These are phyloP conservation scores for Caenorhabditis sp. DNA, from an alignment of 2,888 invertebrate species.

Conservation along the genomic window DNA sequence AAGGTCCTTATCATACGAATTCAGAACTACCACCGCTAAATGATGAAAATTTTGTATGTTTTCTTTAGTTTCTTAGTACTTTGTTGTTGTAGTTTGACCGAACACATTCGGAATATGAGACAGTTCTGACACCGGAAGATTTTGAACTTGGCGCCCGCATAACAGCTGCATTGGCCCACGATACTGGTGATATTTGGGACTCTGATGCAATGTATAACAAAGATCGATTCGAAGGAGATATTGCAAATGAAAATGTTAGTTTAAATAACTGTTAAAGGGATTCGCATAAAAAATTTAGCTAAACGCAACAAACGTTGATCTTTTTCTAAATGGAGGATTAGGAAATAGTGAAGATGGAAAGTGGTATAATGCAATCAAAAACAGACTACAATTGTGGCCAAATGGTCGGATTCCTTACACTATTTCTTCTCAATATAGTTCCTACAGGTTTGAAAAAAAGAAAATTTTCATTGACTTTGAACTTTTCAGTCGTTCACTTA, in stretches of 20 bases:
- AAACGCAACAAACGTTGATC: constrained; percentile 77
- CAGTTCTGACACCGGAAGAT: constrained; percentile 79
- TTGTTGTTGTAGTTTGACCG: constrained; percentile 53
- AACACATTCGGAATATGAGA: constrained; percentile 78
- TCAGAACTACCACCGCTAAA: constrained; percentile 58
- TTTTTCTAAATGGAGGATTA: constrained; percentile 77
- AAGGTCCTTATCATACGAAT: constrained; percentile 38
- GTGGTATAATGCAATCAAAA: constrained; percentile 80
- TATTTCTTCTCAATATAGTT: constrained; percentile 81
- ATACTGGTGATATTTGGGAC: constrained; percentile 76
- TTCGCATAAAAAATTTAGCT: constrained; percentile 68
- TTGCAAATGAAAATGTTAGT: constrained; percentile 79
- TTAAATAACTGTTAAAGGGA: not conserved
- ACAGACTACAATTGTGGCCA: constrained; percentile 81
- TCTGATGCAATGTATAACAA: constrained; percentile 81
- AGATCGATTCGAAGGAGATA: constrained; percentile 82
- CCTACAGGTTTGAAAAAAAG: constrained; percentile 75
- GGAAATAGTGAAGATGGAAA: constrained; percentile 69
- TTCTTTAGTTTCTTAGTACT: not conserved
- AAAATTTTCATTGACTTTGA: constrained; percentile 6
- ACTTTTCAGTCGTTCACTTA: constrained; percentile 80
- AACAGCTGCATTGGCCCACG: constrained; percentile 66
- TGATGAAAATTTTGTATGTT: constrained; percentile 63
- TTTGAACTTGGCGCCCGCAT: constrained; percentile 77
- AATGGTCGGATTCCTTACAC: constrained; percentile 81